Conservation (phyloP, 1,140 invertebrate genomes). For the Drosophila burlai region DNA sequence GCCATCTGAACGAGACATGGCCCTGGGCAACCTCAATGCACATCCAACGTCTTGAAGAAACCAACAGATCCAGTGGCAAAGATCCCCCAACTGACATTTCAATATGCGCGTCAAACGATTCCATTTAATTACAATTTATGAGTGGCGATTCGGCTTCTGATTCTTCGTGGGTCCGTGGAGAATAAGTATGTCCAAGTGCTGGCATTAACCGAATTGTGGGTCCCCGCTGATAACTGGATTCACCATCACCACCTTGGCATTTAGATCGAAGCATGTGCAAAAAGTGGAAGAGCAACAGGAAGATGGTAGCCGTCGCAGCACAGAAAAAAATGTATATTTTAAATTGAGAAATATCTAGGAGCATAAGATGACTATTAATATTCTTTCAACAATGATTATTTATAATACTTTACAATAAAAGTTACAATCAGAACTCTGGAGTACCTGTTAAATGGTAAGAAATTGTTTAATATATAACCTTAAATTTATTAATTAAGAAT, state of each 20-base stretch:
- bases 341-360: background rate
- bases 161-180: slow-evolving; percentile 31
- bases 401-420: background rate
- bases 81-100: slow-evolving; percentile 65
- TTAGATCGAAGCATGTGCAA: slow-evolving; percentile 71
- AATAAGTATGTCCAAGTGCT: slow-evolving; percentile 23
- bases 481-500: background rate
- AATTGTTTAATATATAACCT: too few species aligned
- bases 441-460: too few species aligned
- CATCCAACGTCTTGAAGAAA: slow-evolving; percentile 9
- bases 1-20: slow-evolving; percentile 35
- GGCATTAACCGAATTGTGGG: slow-evolving; percentile 63
- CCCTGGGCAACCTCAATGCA: slow-evolving; percentile 22
- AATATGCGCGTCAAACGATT: slow-evolving; percentile 66
- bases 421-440: background rate
- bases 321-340: slow-evolving; percentile 21
- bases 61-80: slow-evolving; percentile 27
- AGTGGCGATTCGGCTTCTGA: slow-evolving; percentile 48
- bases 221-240: slow-evolving; percentile 56
- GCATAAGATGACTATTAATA: too few species aligned
- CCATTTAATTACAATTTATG: slow-evolving; percentile 68
- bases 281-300: slow-evolving; percentile 66
- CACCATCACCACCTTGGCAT: slow-evolving; percentile 69
- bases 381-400: background rate
- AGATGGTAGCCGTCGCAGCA: slow-evolving; percentile 45